These are phyloP conservation scores for Temnothorax curvispinosus DNA, from an alignment of 1,140 invertebrate genomes.

Conservation along the genomic window DNA sequence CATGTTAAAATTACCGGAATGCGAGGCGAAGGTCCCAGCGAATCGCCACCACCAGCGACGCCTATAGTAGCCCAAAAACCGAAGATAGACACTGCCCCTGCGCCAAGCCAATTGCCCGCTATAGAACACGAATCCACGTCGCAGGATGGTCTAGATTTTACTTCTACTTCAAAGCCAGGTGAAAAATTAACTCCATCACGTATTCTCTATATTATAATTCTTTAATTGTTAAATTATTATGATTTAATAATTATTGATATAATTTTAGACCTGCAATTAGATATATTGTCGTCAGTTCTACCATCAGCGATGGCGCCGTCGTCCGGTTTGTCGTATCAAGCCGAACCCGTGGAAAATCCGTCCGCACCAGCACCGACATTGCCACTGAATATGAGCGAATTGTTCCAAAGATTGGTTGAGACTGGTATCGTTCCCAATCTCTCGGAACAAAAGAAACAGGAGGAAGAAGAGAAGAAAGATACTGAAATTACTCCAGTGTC, in stretches of 20 bases:
- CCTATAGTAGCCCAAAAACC: slow-evolving; percentile 68
- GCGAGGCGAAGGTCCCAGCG: slow-evolving; percentile 85
- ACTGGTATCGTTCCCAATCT: slow-evolving; percentile 91
- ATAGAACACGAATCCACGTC: slow-evolving; percentile 81
- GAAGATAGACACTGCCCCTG: slow-evolving; percentile 62
- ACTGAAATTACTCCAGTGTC: slow-evolving; percentile 88
- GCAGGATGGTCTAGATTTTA: slow-evolving; percentile 80
- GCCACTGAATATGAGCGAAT: slow-evolving; percentile 91
- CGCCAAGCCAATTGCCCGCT: slow-evolving; percentile 70
- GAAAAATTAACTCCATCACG: slow-evolving; percentile 35
- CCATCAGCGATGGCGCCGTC: slow-evolving; percentile 87
- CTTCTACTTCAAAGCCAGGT: slow-evolving; percentile 77
- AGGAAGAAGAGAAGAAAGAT: slow-evolving; percentile 83
- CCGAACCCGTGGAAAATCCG: slow-evolving; percentile 80
- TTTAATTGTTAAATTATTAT: background rate
- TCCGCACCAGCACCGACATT: slow-evolving; percentile 75
- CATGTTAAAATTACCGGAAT: slow-evolving; percentile 90
- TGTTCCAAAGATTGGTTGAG: slow-evolving; percentile 93
- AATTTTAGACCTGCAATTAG: slow-evolving; percentile 83
- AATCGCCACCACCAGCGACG: slow-evolving; percentile 71
- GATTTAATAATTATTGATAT: background rate
- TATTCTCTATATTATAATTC: slow-evolving; percentile 5
- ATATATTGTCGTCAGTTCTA: slow-evolving; percentile 89
- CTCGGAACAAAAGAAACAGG: slow-evolving; percentile 82
- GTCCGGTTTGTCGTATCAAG: slow-evolving; percentile 86